Percentiles rank a stretch among this genome's conserved stretches.
phyloP scores from a whole-genome alignment of 2,797 vertebrate species.

The Phrynocephalus forsythii region DNA sequence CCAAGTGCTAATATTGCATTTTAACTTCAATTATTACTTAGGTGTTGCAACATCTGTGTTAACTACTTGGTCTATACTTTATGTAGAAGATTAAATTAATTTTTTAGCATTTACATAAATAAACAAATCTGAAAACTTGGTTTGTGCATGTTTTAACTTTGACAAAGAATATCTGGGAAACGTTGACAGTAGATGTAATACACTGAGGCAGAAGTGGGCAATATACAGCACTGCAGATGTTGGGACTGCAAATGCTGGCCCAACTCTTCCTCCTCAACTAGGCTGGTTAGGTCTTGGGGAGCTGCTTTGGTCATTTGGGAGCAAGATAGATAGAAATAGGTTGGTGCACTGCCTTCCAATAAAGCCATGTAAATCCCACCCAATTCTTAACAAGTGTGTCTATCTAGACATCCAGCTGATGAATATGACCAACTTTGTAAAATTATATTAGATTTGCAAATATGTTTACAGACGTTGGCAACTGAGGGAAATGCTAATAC shows the following conservation, averaged over 20 bases:
- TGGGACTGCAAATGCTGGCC: too few species aligned
- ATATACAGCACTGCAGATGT: too few species aligned
- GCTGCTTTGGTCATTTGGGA: not conserved
- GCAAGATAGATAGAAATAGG: not conserved
- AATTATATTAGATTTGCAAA: not conserved
- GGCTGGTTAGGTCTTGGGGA: too few species aligned
- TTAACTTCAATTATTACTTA: not conserved
- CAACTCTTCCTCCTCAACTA: too few species aligned
- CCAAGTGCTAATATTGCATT: not conserved
- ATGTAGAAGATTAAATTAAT: not conserved
- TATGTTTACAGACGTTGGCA: not conserved
- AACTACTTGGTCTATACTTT: not conserved
- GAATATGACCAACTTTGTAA: not conserved
- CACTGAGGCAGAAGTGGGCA: not conserved
- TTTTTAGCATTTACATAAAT: conserved; percentile 31
- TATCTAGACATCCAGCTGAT: not conserved
- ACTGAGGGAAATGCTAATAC: not conserved
- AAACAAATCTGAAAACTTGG: not conserved
- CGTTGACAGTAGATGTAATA: not conserved
- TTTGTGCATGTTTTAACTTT: not conserved
- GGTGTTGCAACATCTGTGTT: accelerated
- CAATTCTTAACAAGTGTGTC: not conserved
- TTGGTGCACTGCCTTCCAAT: not conserved
- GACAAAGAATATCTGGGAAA: not conserved
- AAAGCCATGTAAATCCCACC: not conserved